phyloP scores from a whole-genome alignment of 2,888 invertebrate species.

The Mesodorylaimus sp. region DNA sequence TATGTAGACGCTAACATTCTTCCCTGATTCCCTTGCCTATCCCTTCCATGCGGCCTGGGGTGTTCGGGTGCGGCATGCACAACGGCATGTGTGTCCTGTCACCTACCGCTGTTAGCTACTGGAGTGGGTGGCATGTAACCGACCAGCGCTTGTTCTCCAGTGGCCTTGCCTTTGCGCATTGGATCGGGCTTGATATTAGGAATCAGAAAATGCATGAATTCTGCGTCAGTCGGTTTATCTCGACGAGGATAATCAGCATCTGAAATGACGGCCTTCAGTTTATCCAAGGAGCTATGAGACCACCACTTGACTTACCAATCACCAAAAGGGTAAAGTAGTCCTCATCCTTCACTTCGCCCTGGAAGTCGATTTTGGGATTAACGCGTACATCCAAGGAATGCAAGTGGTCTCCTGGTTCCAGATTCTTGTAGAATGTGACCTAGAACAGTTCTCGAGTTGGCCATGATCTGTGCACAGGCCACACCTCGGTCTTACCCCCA shows the following conservation, averaged over 20 bases:
- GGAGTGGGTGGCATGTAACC: neutral
- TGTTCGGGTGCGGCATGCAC: too few relatives aligned
- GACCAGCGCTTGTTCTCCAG: neutral
- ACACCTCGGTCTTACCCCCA: too few relatives aligned
- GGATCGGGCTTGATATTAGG: neutral
- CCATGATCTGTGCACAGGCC: too few relatives aligned
- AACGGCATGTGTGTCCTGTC: too few relatives aligned
- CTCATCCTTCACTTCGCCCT: neutral
- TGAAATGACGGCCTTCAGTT: neutral
- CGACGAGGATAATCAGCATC: neutral
- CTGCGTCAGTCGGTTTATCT: neutral
- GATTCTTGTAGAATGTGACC: too few relatives aligned
- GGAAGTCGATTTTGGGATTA: neutral
- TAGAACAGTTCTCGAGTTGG: too few relatives aligned
- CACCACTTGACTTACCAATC: constrained; percentile 5
- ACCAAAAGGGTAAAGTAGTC: neutral
- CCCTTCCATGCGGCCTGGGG: too few relatives aligned
- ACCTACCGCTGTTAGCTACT: neutral
- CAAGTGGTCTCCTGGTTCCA: neutral
- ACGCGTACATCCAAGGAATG: neutral
- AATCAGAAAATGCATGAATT: constrained; percentile 1
- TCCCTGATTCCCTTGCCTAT: too few relatives aligned
- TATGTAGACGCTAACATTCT: too few relatives aligned
- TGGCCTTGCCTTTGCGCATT: neutral
- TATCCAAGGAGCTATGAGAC: too few relatives aligned